Base-by-base conservation (phyloP, 2,797 vertebrate species). In the Hoplostethus atlanticus region DNA sequence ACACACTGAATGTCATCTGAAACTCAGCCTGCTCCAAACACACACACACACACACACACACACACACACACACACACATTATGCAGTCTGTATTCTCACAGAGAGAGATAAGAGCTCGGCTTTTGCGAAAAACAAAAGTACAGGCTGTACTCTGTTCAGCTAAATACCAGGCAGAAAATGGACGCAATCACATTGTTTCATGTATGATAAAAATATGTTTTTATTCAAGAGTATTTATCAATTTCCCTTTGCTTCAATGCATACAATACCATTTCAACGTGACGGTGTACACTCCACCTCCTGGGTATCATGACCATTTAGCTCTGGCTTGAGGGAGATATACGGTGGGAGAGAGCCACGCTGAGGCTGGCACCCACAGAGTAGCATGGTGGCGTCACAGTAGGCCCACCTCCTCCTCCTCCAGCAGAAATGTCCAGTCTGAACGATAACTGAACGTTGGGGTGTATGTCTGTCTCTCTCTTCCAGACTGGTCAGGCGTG, bases 401-500 rank as follows among this genome's bases (percentile, higher is more conserved):
- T 21, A 1, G 21, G 21, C 21, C 21, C 21, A 21, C 21, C 21
- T 21, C 21, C 21, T 21, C 21, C 21, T 21, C 21, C 21, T 21
- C 21, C 21, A 21, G 21, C 21, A 21, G 17, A 52, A 52, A 25
- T 10, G 25, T 52, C 50, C 7, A 6, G 50, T 52, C n/a, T 52
- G 50, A 34, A 34, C 3, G 34, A 3, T 34, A 34, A 34, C 56
- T 56, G 21, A 7, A 25, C 3, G 12, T 44, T 7, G 7, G 42
- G 9, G 12, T 13, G 1, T 5, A 65, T 65, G 50, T 5, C 4
- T 71, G 5, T 61, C 7, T 81, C 42, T 77, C 65, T 84, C 71
- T 76, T 87, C 67, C 91, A 99, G 97, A 98, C 74, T 99, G 98
- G 98, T 98, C 97, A 0, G 96, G 97, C 0, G 96, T 99, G 34